These are phyloP conservation scores for Gymnopithys bicolor DNA, from an alignment of 2,797 vertebrate genomes.

Conservation along the genomic window DNA sequence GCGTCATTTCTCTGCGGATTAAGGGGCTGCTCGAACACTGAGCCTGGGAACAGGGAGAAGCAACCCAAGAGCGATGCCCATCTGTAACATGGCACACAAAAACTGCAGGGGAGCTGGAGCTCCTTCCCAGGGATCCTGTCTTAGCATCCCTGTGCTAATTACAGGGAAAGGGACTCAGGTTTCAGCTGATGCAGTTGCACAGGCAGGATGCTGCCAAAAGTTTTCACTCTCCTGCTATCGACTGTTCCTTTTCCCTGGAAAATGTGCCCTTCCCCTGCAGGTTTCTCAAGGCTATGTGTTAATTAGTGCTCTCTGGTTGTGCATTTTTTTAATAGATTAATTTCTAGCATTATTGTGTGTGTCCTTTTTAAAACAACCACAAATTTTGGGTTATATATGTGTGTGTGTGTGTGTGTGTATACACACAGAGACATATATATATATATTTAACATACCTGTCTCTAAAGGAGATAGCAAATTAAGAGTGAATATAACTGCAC, in stretches of 20 bases:
- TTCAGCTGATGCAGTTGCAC: background rate
- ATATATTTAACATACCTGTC: no score
- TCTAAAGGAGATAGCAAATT: background rate
- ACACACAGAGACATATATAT: no score
- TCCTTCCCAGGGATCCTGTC: background rate
- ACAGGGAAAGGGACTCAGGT: background rate
- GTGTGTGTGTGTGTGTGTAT: no score
- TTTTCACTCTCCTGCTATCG: background rate
- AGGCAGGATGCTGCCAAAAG: background rate
- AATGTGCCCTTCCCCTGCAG: background rate
- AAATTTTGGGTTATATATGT: background rate
- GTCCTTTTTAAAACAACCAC: background rate
- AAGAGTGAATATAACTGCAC: accelerated
- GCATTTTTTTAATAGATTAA: background rate
- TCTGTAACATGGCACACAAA: background rate
- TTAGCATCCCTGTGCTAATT: background rate
- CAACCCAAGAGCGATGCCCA: accelerated
- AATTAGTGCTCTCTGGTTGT: background rate
- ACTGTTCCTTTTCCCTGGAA: background rate
- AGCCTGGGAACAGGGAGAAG: background rate
- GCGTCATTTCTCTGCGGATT: accelerated
- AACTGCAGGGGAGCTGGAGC: background rate
- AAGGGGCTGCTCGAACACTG: background rate
- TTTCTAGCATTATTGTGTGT: background rate
- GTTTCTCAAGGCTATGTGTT: background rate